phyloP scores from a whole-genome alignment of 2,113 vertebrate species.

The Muntiacus muntjak region DNA sequence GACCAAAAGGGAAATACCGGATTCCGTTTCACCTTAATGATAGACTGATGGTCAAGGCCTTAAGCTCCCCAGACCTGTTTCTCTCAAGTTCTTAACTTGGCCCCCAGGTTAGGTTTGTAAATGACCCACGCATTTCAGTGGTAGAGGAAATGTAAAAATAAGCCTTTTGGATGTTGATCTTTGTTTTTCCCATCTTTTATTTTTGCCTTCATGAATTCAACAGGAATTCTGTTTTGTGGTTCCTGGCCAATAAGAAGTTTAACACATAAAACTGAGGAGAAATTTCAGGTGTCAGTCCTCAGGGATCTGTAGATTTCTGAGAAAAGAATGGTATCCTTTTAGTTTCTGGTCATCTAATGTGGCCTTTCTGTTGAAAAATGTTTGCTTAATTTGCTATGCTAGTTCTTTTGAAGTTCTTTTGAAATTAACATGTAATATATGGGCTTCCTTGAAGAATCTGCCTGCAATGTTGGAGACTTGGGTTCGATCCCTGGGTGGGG shows the following conservation, averaged over 20 bases:
- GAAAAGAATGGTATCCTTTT: neutral
- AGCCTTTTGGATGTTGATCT: neutral
- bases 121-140: neutral
- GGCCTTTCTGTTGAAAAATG: neutral
- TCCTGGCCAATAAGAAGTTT: neutral
- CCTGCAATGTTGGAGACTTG: neutral
- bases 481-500: neutral
- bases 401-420: neutral
- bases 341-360: neutral
- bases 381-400: neutral
- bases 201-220: neutral
- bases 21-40: neutral
- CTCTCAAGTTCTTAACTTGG: neutral
- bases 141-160: neutral
- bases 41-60: neutral
- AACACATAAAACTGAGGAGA: neutral
- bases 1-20: neutral
- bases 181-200: neutral
- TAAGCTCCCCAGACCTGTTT: neutral
- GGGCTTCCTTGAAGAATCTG: neutral
- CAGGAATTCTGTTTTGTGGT: neutral
- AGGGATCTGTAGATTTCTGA: neutral
- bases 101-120: neutral
- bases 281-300: neutral
- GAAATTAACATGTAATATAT: neutral